Conservation (phyloP, 2,888 invertebrate genomes). For the Drosophila pseudotalamancana region DNA sequence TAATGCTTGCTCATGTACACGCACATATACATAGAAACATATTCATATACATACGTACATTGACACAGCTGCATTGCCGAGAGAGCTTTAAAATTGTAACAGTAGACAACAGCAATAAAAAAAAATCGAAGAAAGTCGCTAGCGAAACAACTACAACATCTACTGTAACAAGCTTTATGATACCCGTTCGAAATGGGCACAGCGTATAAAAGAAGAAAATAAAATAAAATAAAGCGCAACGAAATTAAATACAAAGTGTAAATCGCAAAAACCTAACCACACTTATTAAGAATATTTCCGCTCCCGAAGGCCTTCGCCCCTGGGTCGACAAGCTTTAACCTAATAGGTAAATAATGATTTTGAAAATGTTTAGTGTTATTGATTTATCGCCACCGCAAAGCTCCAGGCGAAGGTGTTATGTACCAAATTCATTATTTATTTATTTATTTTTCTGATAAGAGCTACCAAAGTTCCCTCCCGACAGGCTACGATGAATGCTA, state of each 20-base stretch:
- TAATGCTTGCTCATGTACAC: slow-evolving; percentile 61
- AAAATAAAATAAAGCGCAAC: slow-evolving; percentile 53
- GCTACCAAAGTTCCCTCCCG: slow-evolving; percentile 19
- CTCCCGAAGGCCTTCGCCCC: slow-evolving; percentile 1
- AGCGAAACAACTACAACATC: slow-evolving; percentile 60
- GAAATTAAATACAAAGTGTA: slow-evolving; percentile 75
- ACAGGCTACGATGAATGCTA: slow-evolving; percentile 57
- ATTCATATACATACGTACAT: slow-evolving; percentile 36
- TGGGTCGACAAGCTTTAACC: slow-evolving; percentile 33
- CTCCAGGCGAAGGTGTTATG: slow-evolving; percentile 66
- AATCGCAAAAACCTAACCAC: slow-evolving; percentile 69
- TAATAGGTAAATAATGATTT: slow-evolving; percentile 64
- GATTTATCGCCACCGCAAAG: slow-evolving; percentile 65
- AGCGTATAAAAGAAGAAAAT: slow-evolving; percentile 41
- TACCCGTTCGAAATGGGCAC: slow-evolving; percentile 72
- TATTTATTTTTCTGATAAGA: slow-evolving; percentile 79
- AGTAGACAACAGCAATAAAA: slow-evolving; percentile 59
- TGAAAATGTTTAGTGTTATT: slow-evolving; percentile 68
- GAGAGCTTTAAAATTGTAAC: slow-evolving; percentile 73
- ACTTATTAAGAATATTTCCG: slow-evolving; percentile 56
- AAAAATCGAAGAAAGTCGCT: slow-evolving; percentile 74
- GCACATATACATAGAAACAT: slow-evolving; percentile 25
- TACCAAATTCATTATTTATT: slow-evolving; percentile 69
- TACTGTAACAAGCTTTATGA: slow-evolving; percentile 67
- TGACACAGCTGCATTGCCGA: slow-evolving; percentile 63